Percentiles rank a stretch among this genome's conserved stretches.
phyloP scores from a whole-genome alignment of 2,797 vertebrate species.

The Trachops cirrhosus region DNA sequence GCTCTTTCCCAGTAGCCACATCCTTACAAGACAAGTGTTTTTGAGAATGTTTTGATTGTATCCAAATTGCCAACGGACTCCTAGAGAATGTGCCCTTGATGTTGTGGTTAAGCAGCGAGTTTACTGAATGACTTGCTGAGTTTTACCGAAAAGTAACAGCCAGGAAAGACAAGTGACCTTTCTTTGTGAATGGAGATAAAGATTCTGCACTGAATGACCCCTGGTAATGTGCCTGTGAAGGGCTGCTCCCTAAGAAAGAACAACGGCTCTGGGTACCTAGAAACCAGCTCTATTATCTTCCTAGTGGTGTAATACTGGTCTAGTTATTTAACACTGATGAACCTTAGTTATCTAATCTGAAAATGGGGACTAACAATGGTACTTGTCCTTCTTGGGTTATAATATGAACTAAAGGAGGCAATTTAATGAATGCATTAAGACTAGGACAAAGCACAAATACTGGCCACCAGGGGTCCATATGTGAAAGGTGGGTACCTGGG shows the following conservation, averaged over 20 bases:
- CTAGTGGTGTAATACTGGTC: not conserved
- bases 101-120: not conserved
- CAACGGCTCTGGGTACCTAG: not conserved
- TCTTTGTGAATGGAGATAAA: not conserved
- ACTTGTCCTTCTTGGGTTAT: not conserved
- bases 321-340: not conserved
- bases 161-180: not conserved
- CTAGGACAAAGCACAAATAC: not conserved
- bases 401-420: not conserved
- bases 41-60: not conserved
- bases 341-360: not conserved
- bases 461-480: not conserved
- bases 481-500: not conserved
- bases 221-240: not conserved
- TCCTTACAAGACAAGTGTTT: not conserved
- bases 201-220: not conserved
- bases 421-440: not conserved
- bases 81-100: not conserved
- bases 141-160: not conserved
- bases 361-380: not conserved
- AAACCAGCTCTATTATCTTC: not conserved
- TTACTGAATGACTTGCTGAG: not conserved
- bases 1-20: not conserved
- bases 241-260: not conserved
- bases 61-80: not conserved